phyloP scores from a whole-genome alignment of 2,113 vertebrate species.

The Fregetta grallaria region DNA sequence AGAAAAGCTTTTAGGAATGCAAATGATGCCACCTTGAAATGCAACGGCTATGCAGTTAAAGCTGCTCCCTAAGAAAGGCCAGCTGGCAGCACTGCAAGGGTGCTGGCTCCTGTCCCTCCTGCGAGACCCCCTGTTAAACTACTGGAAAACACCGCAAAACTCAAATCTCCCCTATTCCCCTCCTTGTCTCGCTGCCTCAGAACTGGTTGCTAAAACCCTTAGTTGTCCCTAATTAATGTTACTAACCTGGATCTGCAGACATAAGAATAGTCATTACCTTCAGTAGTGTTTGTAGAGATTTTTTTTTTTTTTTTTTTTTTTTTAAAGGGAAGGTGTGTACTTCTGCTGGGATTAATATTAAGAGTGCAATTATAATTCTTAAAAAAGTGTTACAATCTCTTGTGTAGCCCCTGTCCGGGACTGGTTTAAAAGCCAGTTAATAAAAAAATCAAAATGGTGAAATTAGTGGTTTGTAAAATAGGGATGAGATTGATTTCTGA shows the following conservation, averaged over 20 bases:
- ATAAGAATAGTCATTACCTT: background rate
- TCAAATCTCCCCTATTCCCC: background rate
- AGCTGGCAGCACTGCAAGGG: fast-evolving
- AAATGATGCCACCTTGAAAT: background rate
- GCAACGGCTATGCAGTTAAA: background rate
- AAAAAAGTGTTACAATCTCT: too few species aligned
- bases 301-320: too few species aligned
- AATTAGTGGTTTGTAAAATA: too few species aligned
- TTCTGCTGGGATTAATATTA: background rate
- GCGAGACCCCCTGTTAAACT: background rate
- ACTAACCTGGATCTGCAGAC: background rate
- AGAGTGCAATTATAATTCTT: too few species aligned
- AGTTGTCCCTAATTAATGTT: background rate
- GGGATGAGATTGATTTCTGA: too few species aligned
- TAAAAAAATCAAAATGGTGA: too few species aligned
- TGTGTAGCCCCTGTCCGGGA: too few species aligned
- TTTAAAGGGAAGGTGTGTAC: background rate
- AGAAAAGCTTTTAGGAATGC: background rate
- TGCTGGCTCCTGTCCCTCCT: background rate
- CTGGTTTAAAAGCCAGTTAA: too few species aligned
- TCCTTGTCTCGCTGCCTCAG: background rate
- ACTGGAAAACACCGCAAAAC: background rate
- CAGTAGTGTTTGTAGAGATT: background rate
- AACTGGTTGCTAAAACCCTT: background rate
- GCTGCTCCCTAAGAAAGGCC: background rate